Conservation (phyloP, 2,888 invertebrate genomes). For the Adelphocoris suturalis region DNA sequence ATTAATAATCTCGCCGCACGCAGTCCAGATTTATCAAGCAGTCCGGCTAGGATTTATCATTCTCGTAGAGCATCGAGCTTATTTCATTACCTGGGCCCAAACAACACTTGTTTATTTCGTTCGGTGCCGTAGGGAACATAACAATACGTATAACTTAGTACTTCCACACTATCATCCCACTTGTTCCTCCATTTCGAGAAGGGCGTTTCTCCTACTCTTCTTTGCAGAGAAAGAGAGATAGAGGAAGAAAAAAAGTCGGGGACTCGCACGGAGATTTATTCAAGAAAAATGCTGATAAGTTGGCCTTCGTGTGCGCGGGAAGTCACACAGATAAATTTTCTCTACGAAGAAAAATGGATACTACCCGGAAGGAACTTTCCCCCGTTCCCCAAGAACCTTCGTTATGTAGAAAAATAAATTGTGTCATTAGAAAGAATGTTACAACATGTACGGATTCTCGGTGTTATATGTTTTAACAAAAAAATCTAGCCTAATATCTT, state of each 20-base stretch:
- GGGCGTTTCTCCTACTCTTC: too few relatives aligned
- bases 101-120: neutral
- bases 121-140: neutral
- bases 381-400: neutral
- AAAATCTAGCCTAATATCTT: neutral
- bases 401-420: neutral
- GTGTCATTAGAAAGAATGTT: neutral
- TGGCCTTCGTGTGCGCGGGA: constrained; percentile 50
- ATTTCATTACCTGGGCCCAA: too few relatives aligned
- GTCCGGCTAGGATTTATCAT: too few relatives aligned
- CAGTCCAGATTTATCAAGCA: too few relatives aligned
- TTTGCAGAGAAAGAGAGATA: too few relatives aligned
- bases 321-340: constrained; percentile 50
- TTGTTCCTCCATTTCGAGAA: constrained; percentile 25
- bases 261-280: constrained; percentile 41
- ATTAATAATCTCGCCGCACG: too few relatives aligned
- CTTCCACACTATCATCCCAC: constrained; percentile 10
- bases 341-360: constrained; percentile 23
- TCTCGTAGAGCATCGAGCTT: too few relatives aligned
- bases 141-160: neutral
- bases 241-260: neutral
- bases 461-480: neutral
- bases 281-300: constrained; percentile 62
- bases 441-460: neutral
- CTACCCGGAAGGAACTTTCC: constrained; percentile 4